Percentiles rank a stretch among this genome's conserved stretches.
These are phyloP conservation scores for Sapayoa aenigma DNA, from an alignment of 2,113 vertebrate genomes.

Conservation along the genomic window DNA sequence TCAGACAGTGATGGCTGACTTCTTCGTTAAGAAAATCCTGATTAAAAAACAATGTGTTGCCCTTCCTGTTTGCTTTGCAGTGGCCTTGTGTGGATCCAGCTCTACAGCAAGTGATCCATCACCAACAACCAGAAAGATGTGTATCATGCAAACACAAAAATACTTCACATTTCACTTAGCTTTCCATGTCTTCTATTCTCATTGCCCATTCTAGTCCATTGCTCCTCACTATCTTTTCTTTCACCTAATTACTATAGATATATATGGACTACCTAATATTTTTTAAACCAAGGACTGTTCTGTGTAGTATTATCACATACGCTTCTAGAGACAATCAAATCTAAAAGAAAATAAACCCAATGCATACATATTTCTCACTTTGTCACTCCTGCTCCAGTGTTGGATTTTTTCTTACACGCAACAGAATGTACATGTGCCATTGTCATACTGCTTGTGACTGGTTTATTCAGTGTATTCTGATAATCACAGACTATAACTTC, in stretches of 20 bases:
- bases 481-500: not conserved
- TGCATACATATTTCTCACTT: not conserved
- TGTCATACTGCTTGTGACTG: not conserved
- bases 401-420: not conserved
- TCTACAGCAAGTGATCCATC: not conserved
- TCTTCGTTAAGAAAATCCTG: not conserved
- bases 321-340: not conserved
- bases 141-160: not conserved
- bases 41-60: not conserved
- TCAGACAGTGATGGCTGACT: not conserved
- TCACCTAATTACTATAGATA: not conserved
- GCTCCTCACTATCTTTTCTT: not conserved
- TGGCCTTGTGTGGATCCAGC: not conserved
- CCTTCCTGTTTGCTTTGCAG: conserved; percentile 42
- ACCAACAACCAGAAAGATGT: not conserved
- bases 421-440: not conserved
- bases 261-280: not conserved
- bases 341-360: not conserved
- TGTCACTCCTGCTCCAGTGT: not conserved
- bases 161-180: not conserved
- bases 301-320: not conserved
- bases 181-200: not conserved
- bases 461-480: not conserved
- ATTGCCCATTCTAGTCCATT: not conserved
- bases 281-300: not conserved